A percentile compares a stretch with the other conserved stretches of the same genome.
Evolutionary conservation across 35 echinoderm and acorn worm genomes (phyloP).

Genomic region (Acanthaster planci): DNA sequence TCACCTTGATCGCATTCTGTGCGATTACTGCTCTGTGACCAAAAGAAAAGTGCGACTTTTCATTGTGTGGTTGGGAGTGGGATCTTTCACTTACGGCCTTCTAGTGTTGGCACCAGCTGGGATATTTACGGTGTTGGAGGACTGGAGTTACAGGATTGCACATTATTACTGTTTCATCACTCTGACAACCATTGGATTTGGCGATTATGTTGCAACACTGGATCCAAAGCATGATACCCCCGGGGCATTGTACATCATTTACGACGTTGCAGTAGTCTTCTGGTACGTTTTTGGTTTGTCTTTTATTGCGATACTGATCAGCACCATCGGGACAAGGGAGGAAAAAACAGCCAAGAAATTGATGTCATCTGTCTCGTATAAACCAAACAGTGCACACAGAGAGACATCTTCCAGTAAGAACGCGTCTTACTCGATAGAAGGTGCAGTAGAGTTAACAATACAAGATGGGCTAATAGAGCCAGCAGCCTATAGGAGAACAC

Average conservation of each 20-base stretch:
- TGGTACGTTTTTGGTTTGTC: conserved; percentile 54
- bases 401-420: too few species aligned
- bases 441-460: too few species aligned
- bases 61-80: conserved; percentile 41
- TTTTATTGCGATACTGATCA: conserved; percentile 55
- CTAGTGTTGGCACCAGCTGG: conserved; percentile 70
- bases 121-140: conserved; percentile 60
- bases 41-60: conserved; percentile 7
- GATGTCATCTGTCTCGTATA: too few species aligned
- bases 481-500: too few species aligned
- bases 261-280: conserved; percentile 48
- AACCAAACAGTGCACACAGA: too few species aligned
- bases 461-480: too few species aligned
- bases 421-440: too few species aligned
- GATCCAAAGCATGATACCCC: neutral
- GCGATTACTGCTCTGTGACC: neutral
- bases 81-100: conserved; percentile 45
- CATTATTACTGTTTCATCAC: conserved; percentile 91
- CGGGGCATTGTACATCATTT: conserved; percentile 17
- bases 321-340: conserved; percentile 29
- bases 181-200: conserved; percentile 92
- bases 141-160: conserved; percentile 62
- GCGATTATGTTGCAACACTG: conserved; percentile 71
- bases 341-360: conserved; percentile 33
- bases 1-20: conserved; percentile 54